Evolutionary conservation across 2,888 invertebrate species (phyloP), one percentile per base, ranked within the genome.

Genomic region (Epicampocera succincta): DNA sequence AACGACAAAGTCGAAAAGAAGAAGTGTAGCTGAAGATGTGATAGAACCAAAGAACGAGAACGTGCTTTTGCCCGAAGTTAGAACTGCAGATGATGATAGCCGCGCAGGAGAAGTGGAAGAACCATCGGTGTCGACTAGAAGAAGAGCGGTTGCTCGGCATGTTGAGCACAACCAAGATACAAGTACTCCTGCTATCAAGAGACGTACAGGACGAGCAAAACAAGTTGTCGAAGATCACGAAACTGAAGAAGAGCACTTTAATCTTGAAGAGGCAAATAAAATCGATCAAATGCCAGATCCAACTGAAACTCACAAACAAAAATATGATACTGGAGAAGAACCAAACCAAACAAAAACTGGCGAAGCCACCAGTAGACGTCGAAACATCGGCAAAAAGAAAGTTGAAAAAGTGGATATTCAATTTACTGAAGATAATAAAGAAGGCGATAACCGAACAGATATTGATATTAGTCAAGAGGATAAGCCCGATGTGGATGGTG

Each of bases 31-130:
- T 46, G 48, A 38, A 25, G 54, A 65, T 13, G 9, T n/a, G 2
- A 52, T 50, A 2, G 48, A 65, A 56, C 4, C 44, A 44, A 19
- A 79, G 13, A 74, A 25, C 17, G 46, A 48, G 6, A 25, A 38
- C 44, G 2, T 25, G 0, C 5, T 33, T 33, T 19, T 76, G 21
- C 50, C 65, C 29, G 50, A 65, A 50, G 63, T 71, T 21, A 54
- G 71, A 25, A 71, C 56, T 29, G 77, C 56, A 21, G 65, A 44
- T 17, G 65, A 73, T 12, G 40, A 61, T 11, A 42, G 52, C 13
- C 42, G 25, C 38, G 6, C 21, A n/a, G 61, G 63, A 13, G 52
- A 58, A 12, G 12, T 66, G 12, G 56, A 75, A n/a, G 56, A 71
- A 54, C 58, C 42, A 38, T 68, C 61, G 44, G 2, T 33, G 11